Evolutionary conservation across 2,888 invertebrate genomes (phyloP), one percentile per base, ranked within the genome.

Genomic region (Nemapogon koenigi): DNA sequence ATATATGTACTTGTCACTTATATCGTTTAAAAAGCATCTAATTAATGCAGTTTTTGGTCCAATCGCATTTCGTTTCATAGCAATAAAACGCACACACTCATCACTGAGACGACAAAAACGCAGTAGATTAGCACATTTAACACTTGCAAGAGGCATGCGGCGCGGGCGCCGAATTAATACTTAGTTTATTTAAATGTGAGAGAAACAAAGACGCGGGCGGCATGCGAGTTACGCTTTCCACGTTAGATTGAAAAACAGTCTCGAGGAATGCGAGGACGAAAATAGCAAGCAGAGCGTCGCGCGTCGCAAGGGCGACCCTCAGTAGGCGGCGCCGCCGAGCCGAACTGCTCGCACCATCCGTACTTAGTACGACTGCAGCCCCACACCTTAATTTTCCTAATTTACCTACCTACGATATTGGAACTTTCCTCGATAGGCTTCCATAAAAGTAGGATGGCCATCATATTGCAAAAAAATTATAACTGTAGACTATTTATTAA

Each of bases 161-260:
- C n/a, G n/a, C n/a, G n/a, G n/a, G n/a, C n/a, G n/a, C n/a, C n/a
- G n/a, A n/a, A n/a, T n/a, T n/a, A n/a, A n/a, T n/a, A 3, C n/a
- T 16, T 7, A 14, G n/a, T 29, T 16, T 14, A 7, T 16, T 7
- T 7, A 14, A n/a, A 14, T 14, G 27, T 7, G 22, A 22, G 7
- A 10, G 10, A 63, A 71, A 72, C 71, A 71, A 71, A 72, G 67
- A 55, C 62, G 55, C 61, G 58, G 57, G 62, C 73, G 67, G 64
- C 69, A 59, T 57, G 65, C 67, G 63, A 71, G 71, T 62, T 67
- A 62, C 68, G 61, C 62, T 71, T 69, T 75, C 62, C 71, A 71
- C 72, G 70, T 75, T 72, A 69, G 73, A 73, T 73, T 73, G 73
- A 68, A 78, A 76, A 75, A 71, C 75, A 75, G 65, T 66, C 62